Evolutionary conservation across 53 echinoderm and acorn worm species (phyloP), one percentile per base, ranked within the genome.

Genomic region (Temnopleurus reevesii): DNA sequence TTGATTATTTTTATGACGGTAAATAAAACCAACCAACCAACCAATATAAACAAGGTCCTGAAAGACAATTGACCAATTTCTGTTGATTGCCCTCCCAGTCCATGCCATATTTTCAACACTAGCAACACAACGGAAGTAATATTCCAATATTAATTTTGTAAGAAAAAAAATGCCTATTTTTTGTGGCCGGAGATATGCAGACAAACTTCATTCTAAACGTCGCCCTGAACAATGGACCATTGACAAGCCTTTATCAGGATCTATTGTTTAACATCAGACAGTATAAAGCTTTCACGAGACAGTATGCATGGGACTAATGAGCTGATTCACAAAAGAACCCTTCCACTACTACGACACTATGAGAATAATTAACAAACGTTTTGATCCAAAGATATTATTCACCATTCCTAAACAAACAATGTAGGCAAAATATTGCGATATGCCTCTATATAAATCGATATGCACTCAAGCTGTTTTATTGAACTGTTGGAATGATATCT

Each of bases 351-450:
- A 71, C 1, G 2, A 41, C 71, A 71, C n/a, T 71, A 38, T 71
- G 12, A 2, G 71, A 71, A 41, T 71, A 71, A 71, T 71, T 71
- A 71, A 19, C 71, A 23, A 71, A 71, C 71, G 71, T 71, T 71
- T 71, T n/a, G 18, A 13, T 18, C 18, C 3, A 12, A 30, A 1
- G 13, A 17, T 55, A 21, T 21, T 12, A 41, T 41, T 71, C 41
- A 0, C 41, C n/a, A 6, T 43, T 41, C 71, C 19, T 38, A 8
- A 19, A 41, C 1, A 71, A 41, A 71, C n/a, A 10, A 38, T 41
- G 2, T 38, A 49, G 49, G 2, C 9, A 21, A 35, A n/a, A n/a
- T n/a, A n/a, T n/a, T n/a, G n/a, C n/a, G n/a, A n/a, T n/a, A n/a
- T n/a, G n/a, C n/a, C n/a, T n/a, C n/a, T n/a, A n/a, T n/a, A n/a